These are phyloP conservation scores for Diachrysia chrysitis DNA, from an alignment of 2,888 invertebrate genomes.

Conservation along the genomic window DNA sequence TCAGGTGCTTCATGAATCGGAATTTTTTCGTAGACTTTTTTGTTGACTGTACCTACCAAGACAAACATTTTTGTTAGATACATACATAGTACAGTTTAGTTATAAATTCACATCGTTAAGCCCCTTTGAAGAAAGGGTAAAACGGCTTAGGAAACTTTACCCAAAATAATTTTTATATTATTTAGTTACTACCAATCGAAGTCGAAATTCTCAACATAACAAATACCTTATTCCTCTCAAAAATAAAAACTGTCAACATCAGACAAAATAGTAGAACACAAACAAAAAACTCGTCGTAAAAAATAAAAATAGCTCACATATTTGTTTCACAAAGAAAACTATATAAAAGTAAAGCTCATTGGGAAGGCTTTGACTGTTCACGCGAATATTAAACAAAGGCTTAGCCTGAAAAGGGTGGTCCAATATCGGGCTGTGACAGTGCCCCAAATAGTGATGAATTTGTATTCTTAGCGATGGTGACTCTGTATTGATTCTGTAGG, in stretches of 20 bases:
- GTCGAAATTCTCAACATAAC: neutral
- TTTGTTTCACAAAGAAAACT: constrained; percentile 18
- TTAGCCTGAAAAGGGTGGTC: constrained; percentile 45
- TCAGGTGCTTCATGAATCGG: no score
- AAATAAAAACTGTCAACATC: neutral
- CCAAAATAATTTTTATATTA: neutral
- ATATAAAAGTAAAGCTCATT: constrained; percentile 25
- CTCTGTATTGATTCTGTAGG: constrained; percentile 10
- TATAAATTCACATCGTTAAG: neutral
- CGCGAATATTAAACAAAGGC: constrained; percentile 46
- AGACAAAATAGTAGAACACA: constrained; percentile 9
- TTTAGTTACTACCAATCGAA: neutral
- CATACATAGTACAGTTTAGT: no score
- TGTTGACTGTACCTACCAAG: no score
- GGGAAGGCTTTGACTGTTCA: constrained; percentile 40
- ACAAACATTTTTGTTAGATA: no score
- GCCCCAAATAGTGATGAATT: constrained; percentile 36
- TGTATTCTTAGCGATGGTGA: constrained; percentile 17
- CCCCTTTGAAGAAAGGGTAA: neutral
- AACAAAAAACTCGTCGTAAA: constrained; percentile 8
- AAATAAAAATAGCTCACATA: constrained; percentile 14
- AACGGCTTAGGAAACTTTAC: neutral
- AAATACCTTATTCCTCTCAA: neutral
- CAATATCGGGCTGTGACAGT: constrained; percentile 37
- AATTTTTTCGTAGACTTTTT: no score